Base-by-base conservation (phyloP, 2,888 invertebrate species). In the Shargacucullia verbasci region DNA sequence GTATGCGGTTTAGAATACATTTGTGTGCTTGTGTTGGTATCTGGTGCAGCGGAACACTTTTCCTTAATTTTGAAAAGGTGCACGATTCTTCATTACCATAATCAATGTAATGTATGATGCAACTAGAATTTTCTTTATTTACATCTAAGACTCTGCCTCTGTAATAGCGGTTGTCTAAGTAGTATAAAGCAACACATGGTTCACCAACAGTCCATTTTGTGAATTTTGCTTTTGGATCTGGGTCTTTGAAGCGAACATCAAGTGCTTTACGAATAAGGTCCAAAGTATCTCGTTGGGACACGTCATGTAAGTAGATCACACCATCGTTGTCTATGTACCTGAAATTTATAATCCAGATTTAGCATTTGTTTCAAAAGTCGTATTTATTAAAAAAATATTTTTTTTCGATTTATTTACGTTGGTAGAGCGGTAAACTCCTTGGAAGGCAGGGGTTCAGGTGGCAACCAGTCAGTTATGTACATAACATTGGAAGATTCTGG, bases 81-180 rank as follows among this genome's bases (percentile, higher is more conserved):
- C 96, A 95, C 0, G 86, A 83, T 84, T 98, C 98, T 37, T 95
- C 91, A 80, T 97, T 98, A 0, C 98, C 98, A 80, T 97, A 98
- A 88, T 98, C 98, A 0, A 98, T 94, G 87, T 97, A 98, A 48
- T 95, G 91, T 0, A 98, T 95, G 52, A 92, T 64, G 63, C 96
- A 89, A 48, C 80, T 74, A 44, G 84, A 75, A 1, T 86, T 70
- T 56, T 94, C 90, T 1, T 85, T 72, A 37, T 89, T 80, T 0
- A 95, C 88, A 48, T 94, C 84, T 0, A 90, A 0, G 1, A 97
- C 94, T 77, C 91, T 89, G 6, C 96, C 97, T 56, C 98, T 94
- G 84, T 98, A 98, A 94, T 96, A 97, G 12, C 91, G 89, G 9
- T 95, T 92, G 79, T 97, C 96, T 12, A 92, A 66, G 72, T 95